Conservation (phyloP, 2,888 invertebrate genomes). For the Arctia plantaginis region DNA sequence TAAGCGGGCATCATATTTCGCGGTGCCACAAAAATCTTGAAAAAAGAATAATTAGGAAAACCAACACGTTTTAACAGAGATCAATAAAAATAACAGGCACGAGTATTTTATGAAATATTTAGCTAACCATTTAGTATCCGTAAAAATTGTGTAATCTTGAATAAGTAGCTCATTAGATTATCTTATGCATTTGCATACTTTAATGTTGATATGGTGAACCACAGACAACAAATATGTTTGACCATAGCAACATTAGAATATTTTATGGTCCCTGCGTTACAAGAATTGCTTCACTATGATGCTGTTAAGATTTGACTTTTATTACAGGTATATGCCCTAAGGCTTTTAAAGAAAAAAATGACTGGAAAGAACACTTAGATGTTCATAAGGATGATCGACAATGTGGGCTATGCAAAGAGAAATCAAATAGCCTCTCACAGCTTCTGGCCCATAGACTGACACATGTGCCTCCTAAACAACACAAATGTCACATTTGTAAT, state of each 20-base stretch:
- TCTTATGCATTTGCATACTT: no score
- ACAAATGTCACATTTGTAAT: slow-evolving; percentile 65
- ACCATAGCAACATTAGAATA: no score
- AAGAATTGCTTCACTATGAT: not conserved
- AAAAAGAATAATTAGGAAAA: no score
- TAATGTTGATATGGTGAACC: not conserved
- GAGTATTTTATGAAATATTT: no score
- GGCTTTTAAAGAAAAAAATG: slow-evolving; percentile 43
- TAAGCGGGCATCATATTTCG: no score
- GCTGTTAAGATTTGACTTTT: not conserved
- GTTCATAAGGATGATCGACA: slow-evolving; percentile 53
- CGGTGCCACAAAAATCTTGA: no score
- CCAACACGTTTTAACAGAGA: no score
- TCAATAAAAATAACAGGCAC: no score
- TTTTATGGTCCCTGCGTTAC: not conserved
- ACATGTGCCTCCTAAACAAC: slow-evolving; percentile 58
- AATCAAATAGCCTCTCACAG: slow-evolving; percentile 56
- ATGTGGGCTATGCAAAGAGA: slow-evolving; percentile 62
- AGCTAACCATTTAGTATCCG: no score
- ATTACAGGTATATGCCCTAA: slow-evolving; percentile 63
- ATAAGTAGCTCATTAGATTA: no score
- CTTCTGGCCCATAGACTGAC: slow-evolving; percentile 64
- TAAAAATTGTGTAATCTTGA: no score
- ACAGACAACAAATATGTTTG: not conserved
- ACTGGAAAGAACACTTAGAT: slow-evolving; percentile 60